phyloP scores from a whole-genome alignment of 2,113 vertebrate genomes.

The Python bivittatus region DNA sequence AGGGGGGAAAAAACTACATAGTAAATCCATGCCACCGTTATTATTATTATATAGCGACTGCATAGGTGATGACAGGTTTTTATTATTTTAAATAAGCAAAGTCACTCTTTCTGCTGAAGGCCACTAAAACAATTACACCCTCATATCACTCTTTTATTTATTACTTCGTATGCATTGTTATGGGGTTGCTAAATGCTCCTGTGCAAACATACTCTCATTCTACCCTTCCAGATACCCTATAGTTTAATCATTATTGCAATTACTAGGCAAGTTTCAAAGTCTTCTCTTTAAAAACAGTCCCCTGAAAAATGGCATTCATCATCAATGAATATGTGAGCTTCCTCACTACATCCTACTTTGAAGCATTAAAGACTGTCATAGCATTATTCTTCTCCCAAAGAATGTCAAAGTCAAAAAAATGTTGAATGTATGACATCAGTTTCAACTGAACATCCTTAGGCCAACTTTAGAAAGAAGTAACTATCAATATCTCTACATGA shows the following conservation, averaged over 20 bases:
- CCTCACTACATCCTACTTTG: constrained; percentile 15
- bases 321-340: constrained; percentile 22
- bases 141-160: not conserved
- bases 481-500: not conserved
- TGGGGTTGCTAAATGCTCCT: not conserved
- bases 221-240: not conserved
- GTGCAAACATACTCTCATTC: not conserved
- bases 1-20: not conserved
- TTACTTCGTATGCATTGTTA: not conserved
- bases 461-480: constrained; percentile 13
- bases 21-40: not conserved
- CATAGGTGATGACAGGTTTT: not conserved
- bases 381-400: not conserved
- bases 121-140: not conserved
- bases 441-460: constrained; percentile 18
- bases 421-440: not conserved
- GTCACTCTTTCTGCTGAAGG: not conserved
- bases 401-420: constrained; percentile 52
- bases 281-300: not conserved
- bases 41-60: not conserved
- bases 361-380: not conserved
- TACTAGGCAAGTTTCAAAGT: not conserved
- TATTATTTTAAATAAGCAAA: too few species aligned
- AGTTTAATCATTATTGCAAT: constrained; percentile 4
- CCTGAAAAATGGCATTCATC: constrained; percentile 5